Evolutionary conservation across 92 coral and sea anemone species (phyloP).

Genomic region (Palythoa grandiflora): DNA sequence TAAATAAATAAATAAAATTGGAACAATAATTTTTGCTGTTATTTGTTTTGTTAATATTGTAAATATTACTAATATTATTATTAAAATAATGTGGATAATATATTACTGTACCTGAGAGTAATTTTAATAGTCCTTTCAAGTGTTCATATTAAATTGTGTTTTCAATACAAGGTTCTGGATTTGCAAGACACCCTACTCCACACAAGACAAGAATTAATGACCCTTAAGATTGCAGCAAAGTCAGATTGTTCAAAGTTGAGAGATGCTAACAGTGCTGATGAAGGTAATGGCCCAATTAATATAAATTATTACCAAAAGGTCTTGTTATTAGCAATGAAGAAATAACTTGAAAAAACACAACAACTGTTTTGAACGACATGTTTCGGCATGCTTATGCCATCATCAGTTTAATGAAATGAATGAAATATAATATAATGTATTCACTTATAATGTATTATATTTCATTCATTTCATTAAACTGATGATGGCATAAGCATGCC

Average conservation of each 20-base stretch:
- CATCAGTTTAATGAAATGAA: no score
- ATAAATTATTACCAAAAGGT: no score
- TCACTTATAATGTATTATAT: neutral
- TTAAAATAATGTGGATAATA: neutral
- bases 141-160: neutral
- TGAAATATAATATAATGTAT: neutral
- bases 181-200: conserved; percentile 22
- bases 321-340: no score
- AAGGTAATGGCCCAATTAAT: neutral
- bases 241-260: neutral
- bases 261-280: neutral
- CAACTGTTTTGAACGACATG: no score
- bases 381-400: no score
- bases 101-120: neutral
- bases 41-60: no score
- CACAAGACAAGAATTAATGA: conserved; percentile 34
- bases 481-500: no score
- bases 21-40: no score
- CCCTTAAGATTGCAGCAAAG: conserved; percentile 15
- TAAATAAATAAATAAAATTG: no score
- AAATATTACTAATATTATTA: neutral
- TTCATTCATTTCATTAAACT: no score
- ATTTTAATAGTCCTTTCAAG: neutral
- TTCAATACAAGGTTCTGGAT: conserved; percentile 2
- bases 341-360: no score